A percentile compares a stretch with the other conserved stretches of the same genome.
Conservation (phyloP, 2,113 vertebrate genomes). For the Festucalex cinctus region DNA sequence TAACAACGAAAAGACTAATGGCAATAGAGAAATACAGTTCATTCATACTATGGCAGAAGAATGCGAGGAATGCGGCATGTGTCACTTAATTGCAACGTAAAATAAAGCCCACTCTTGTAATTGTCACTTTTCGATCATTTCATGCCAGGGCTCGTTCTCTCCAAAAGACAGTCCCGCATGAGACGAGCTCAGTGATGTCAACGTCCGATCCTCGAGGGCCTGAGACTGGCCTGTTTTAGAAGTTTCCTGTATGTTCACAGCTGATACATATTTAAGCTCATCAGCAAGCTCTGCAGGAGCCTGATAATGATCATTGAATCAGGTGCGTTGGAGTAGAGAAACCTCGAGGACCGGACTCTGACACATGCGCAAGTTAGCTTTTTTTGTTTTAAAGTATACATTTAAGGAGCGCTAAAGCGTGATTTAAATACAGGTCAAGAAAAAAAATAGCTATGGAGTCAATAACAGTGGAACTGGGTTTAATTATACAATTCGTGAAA, state of each 20-base stretch:
- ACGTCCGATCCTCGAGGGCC: too few species aligned
- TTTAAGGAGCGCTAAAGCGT: background rate
- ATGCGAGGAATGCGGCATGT: slow-evolving; percentile 22
- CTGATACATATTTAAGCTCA: too few species aligned
- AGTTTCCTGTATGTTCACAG: too few species aligned
- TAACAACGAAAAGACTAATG: background rate
- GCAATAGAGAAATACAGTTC: background rate
- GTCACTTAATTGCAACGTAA: background rate
- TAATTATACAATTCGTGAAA: background rate
- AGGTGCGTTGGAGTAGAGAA: too few species aligned
- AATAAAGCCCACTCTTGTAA: slow-evolving; percentile 6
- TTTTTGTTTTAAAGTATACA: background rate
- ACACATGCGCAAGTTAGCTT: too few species aligned
- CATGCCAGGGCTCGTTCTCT: slow-evolving; percentile 31
- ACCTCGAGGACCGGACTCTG: too few species aligned
- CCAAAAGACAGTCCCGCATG: slow-evolving; percentile 20
- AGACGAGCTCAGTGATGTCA: too few species aligned
- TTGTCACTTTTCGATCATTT: slow-evolving; percentile 33
- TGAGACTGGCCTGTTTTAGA: too few species aligned
- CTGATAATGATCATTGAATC: too few species aligned
- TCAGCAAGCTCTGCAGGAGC: too few species aligned
- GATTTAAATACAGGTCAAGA: background rate
- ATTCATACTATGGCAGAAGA: background rate
- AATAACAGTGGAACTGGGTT: background rate
- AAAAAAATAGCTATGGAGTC: background rate